phyloP scores from a whole-genome alignment of 2,888 invertebrate species.

The Lycophotia porphyrea region DNA sequence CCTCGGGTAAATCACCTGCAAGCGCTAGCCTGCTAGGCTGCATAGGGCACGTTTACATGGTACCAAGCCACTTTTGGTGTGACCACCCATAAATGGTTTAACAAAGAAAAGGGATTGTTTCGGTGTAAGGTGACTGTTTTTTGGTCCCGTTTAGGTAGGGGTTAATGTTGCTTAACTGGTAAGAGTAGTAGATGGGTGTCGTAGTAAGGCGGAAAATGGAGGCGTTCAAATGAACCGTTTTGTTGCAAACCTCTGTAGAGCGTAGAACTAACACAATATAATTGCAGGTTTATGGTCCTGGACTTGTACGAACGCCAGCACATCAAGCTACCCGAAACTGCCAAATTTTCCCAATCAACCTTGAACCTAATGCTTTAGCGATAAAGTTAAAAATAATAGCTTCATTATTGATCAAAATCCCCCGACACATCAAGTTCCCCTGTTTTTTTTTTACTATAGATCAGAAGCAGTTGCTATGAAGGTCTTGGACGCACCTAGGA shows the following conservation, averaged over 20 bases:
- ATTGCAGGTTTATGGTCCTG: not conserved
- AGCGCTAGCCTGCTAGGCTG: constrained; percentile 32
- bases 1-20: constrained; percentile 73
- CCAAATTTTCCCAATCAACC: too few species aligned
- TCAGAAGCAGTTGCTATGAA: not conserved
- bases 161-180: constrained; percentile 39
- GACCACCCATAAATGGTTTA: constrained; percentile 60
- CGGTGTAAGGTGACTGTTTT: constrained; percentile 52
- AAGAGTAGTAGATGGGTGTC: constrained; percentile 30
- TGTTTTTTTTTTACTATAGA: not conserved
- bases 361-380: too few species aligned
- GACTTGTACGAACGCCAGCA: too few species aligned
- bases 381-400: too few species aligned
- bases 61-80: constrained; percentile 61
- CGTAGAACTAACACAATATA: not conserved
- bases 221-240: not conserved
- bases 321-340: too few species aligned
- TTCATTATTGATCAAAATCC: too few species aligned
- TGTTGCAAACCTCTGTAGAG: not conserved
- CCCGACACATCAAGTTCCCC: not conserved
- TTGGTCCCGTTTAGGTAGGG: constrained; percentile 38
- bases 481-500: not conserved
- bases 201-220: not conserved
- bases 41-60: constrained; percentile 72
- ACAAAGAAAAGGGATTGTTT: constrained; percentile 61